Percentiles rank a stretch among this genome's conserved stretches.
phyloP scores from a whole-genome alignment of 2,888 invertebrate species.

The Amphipyra tragopoginis region DNA sequence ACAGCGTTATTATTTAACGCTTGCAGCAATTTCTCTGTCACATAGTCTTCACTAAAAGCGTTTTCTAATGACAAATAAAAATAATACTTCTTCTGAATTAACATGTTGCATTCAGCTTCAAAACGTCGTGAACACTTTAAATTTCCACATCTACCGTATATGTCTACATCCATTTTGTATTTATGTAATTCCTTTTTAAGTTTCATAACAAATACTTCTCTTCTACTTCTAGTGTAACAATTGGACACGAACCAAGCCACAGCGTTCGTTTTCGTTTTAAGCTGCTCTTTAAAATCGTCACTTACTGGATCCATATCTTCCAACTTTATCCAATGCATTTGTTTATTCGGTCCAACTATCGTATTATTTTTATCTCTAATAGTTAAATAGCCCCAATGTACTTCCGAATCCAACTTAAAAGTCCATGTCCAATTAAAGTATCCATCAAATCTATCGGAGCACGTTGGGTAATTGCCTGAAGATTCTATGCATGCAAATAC shows the following conservation, averaged over 20 bases:
- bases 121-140: constrained; percentile 55
- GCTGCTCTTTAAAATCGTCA: constrained; percentile 60
- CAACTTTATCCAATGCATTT: constrained; percentile 69
- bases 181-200: constrained; percentile 46
- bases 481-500: constrained; percentile 76
- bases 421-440: constrained; percentile 82
- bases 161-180: constrained; percentile 50
- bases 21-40: constrained; percentile 72
- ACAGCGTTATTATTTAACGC: constrained; percentile 85
- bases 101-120: constrained; percentile 63
- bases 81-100: constrained; percentile 64
- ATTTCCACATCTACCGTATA: constrained; percentile 60
- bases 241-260: constrained; percentile 71
- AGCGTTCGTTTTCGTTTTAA: constrained; percentile 64
- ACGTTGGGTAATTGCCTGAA: constrained; percentile 68
- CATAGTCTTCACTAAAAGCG: constrained; percentile 75
- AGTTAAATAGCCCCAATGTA: constrained; percentile 69
- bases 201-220: constrained; percentile 40
- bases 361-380: constrained; percentile 63
- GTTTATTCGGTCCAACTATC: constrained; percentile 67
- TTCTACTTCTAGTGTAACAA: constrained; percentile 45
- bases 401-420: constrained; percentile 74
- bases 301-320: constrained; percentile 68
- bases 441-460: constrained; percentile 61
- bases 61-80: constrained; percentile 82